Evolutionary conservation across 2,888 invertebrate genomes (phyloP).

Genomic region (Drosophila basisetae): DNA sequence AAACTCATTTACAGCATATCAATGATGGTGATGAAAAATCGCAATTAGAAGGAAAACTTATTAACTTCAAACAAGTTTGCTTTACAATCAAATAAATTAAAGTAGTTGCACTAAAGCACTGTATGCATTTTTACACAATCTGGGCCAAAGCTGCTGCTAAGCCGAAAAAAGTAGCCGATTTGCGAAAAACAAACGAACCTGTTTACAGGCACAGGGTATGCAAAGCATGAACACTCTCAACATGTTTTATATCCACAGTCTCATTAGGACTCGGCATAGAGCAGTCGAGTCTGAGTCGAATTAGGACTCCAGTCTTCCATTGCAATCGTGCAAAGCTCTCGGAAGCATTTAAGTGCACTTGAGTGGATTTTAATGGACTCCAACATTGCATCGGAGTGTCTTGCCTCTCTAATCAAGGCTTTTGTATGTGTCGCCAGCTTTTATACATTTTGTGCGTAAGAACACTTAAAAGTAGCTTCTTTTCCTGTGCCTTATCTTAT

Average conservation of each 20-base stretch:
- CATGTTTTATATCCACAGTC: constrained; percentile 43
- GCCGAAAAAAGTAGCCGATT: not conserved
- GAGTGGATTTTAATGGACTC: constrained; percentile 80
- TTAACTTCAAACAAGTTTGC: not conserved
- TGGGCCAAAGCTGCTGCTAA: not conserved
- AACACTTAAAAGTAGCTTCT: constrained; percentile 9
- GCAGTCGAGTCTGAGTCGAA: constrained; percentile 18
- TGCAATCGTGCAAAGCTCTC: constrained; percentile 62
- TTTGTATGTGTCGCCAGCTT: constrained; percentile 45
- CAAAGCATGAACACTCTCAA: constrained; percentile 21
- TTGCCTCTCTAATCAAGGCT: constrained; percentile 74
- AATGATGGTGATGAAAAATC: constrained; percentile 26
- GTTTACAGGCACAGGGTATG: not conserved
- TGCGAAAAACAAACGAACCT: not conserved
- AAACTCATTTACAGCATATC: constrained; percentile 32
- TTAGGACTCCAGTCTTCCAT: constrained; percentile 14
- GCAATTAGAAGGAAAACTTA: not conserved
- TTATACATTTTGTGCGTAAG: constrained; percentile 32
- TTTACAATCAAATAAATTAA: constrained; percentile 1
- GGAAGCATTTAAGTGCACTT: constrained; percentile 81
- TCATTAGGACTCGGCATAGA: constrained; percentile 39
- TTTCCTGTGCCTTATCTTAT: not conserved
- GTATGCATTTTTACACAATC: not conserved
- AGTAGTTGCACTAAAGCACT: not conserved
- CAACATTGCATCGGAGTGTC: constrained; percentile 46